Conservation (phyloP, 2,888 invertebrate species). For the Drosophila diplacantha region DNA sequence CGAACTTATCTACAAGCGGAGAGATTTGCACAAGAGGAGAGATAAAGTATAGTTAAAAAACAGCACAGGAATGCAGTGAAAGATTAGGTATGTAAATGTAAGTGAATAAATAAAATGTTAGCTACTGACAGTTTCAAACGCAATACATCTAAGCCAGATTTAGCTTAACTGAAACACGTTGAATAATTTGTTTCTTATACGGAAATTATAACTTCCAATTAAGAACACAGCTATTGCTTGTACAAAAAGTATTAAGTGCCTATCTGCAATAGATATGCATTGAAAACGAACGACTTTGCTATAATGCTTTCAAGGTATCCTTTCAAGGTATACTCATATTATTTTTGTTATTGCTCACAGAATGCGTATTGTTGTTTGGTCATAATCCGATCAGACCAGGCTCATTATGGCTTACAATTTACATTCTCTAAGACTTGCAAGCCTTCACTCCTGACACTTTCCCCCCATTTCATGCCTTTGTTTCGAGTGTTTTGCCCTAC, state of each 20-base stretch:
- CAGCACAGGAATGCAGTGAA: neutral
- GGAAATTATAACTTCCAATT: no score
- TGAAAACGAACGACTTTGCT: neutral
- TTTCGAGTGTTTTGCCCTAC: constrained; percentile 5
- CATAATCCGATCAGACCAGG: constrained; percentile 2
- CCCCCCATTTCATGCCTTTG: neutral
- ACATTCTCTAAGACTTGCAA: neutral
- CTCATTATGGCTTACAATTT: neutral
- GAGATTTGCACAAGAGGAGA: constrained; percentile 1
- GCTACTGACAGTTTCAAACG: no score
- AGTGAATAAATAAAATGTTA: no score
- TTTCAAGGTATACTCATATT: neutral
- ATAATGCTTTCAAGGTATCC: neutral
- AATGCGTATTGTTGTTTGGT: neutral
- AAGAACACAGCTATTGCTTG: no score
- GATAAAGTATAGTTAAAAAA: no score
- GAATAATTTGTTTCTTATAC: no score
- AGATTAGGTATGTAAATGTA: neutral
- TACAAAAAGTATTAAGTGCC: no score
- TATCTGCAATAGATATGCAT: no score
- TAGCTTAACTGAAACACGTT: no score
- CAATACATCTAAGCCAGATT: no score
- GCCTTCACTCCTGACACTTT: neutral
- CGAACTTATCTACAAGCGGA: neutral
- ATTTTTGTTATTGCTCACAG: neutral